Evolutionary conservation across 92 coral and sea anemone genomes (phyloP), one percentile per base, ranked within the genome.

Genomic region (Paragorgia papillata): DNA sequence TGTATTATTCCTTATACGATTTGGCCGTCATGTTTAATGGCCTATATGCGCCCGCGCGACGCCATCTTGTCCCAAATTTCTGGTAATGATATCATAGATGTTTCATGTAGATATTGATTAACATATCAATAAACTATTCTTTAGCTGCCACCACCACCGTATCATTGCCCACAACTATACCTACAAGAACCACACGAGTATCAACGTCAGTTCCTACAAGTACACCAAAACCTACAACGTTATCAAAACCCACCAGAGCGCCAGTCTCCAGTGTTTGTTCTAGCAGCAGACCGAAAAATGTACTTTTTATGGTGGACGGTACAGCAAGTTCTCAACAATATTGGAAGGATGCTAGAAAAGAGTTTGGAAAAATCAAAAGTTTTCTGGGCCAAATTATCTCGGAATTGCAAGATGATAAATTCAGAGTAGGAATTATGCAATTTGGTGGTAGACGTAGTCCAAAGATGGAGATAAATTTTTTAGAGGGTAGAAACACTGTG

Each of bases 261-360:
- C n/a, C n/a, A n/a, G n/a, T n/a, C n/a, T n/a, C n/a, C n/a, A n/a
- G n/a, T n/a, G n/a, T 55, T 19, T 71, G 78, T 58, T 12, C 50
- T 34, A 21, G 34, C 5, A 71, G 63, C 31, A 41, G 32, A 9
- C 31, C 64, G 4, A 71, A 71, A 35, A 51, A 71, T 55, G 43
- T 71, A 19, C 63, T 71, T 0, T 71, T 71, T 22, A 18, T 71
- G 50, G 58, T 71, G 40, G 78, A 71, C 22, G 51, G 78, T 22
- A n/a, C 78, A n/a, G 50, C 24, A 27, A 51, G 25, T 14, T 39
- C 17, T 28, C 63, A 41, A 34, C 64, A 71, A 55, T 25, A 71
- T 55, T 15, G 49, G 50, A 25, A 0, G 48, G 39, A n/a, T 7
- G 35, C 48, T 17, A 18, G 6, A 24, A 51, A 55, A 37, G n/a